Percentiles rank a stretch among this genome's conserved stretches.
phyloP scores from a whole-genome alignment of 2,888 invertebrate species.

The Lymantria dispar region DNA sequence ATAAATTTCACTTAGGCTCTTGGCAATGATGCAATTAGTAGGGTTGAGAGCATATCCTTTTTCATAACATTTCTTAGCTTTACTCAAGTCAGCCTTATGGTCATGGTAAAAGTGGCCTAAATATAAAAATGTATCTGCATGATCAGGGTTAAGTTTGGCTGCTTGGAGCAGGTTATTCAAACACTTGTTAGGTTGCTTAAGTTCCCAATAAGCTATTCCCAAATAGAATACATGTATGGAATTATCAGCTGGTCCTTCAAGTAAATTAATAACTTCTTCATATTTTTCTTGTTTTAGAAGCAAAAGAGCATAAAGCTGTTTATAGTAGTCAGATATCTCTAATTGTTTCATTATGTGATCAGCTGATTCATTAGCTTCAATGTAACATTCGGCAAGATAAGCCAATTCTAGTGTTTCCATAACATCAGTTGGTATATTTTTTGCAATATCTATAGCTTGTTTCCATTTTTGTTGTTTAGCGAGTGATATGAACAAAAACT shows the following conservation, averaged over 20 bases:
- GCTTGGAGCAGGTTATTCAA: constrained; percentile 86
- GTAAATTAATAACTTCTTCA: constrained; percentile 77
- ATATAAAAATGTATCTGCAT: constrained; percentile 87
- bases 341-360: constrained; percentile 52
- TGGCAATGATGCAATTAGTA: constrained; percentile 85
- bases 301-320: constrained; percentile 74
- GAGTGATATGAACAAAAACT: constrained; percentile 56
- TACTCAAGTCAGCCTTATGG: constrained; percentile 84
- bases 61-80: constrained; percentile 92
- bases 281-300: constrained; percentile 75
- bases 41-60: constrained; percentile 90
- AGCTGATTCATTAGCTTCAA: constrained; percentile 54
- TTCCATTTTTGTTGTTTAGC: constrained; percentile 75
- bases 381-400: constrained; percentile 60
- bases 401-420: constrained; percentile 52
- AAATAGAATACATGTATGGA: constrained; percentile 81
- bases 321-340: constrained; percentile 46
- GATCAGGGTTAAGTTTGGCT: constrained; percentile 88
- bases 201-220: constrained; percentile 83
- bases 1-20: constrained; percentile 89
- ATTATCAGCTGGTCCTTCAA: constrained; percentile 67
- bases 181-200: constrained; percentile 82
- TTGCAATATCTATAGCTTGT: constrained; percentile 66
- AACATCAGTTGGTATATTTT: constrained; percentile 46
- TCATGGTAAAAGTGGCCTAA: constrained; percentile 89